Base-by-base conservation (phyloP, 1,140 invertebrate genomes). In the Andricus grossulariae region DNA sequence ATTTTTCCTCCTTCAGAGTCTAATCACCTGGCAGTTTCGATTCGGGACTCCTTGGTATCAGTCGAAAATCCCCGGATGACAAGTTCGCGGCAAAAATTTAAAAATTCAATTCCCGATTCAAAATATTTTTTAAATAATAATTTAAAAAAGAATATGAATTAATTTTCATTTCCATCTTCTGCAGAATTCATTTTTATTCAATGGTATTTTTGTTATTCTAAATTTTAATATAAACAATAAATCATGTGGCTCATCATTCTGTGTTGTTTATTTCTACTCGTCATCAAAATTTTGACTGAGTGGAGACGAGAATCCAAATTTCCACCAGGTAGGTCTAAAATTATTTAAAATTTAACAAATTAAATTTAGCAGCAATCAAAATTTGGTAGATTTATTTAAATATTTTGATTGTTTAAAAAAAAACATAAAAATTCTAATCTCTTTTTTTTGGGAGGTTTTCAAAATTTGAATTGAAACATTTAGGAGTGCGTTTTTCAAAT, bases 291-390 rank as follows among this genome's bases (percentile, higher is more conserved):
- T n/a, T 74, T 82, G 7, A 18, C 80, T 7, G 80, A 84, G 52
- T 78, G 70, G 66, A 74, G 72, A 21, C 74, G 72, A 39, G 71
- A 11, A 19, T 74, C 73, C 1, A 79, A 78, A 21, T 87, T 86
- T 80, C 87, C 87, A 13, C 86, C 86, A 73, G 86, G 86, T 87
- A 84, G 74, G 73, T 45, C 39, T 18, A 4, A 16, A 57, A 39
- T 25, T 21, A 50, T 21, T 52, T 32, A n/a, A 51, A 32, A 32
- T 32, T 32, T 32, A 32, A 32, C 5, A 3, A 32, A 32, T 32
- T 32, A 3, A 3, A 32, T 32, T 32, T 25, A 3, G 3, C n/a
- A 25, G 1, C 25, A 32, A 32, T 32, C 2, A 0, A 32, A 32
- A 32, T 32, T 32, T 32, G 25, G 25, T 32, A 32, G 25, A 32